Evolutionary conservation across 92 coral and sea anemone genomes (phyloP).

Genomic region (Siderastrea siderea): DNA sequence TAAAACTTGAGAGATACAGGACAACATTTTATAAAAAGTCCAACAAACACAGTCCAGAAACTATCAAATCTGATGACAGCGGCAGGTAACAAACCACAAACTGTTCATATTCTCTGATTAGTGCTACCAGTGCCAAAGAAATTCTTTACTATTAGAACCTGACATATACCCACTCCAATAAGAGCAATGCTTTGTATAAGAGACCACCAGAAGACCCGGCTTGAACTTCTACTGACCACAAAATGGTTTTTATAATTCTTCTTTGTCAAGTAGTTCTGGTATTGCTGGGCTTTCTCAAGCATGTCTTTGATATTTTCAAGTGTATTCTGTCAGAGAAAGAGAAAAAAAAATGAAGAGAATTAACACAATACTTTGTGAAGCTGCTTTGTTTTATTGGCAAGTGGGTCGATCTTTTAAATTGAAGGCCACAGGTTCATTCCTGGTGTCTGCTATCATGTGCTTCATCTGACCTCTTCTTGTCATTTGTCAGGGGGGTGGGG

Average conservation of each 20-base stretch:
- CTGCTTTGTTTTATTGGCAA: too few relatives aligned
- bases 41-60: neutral
- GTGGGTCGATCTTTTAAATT: too few relatives aligned
- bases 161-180: conserved; percentile 84
- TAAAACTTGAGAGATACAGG: neutral
- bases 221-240: conserved; percentile 69
- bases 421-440: too few relatives aligned
- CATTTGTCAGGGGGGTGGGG: too few relatives aligned
- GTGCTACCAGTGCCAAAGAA: conserved; percentile 80
- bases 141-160: conserved; percentile 79
- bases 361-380: too few relatives aligned
- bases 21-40: neutral
- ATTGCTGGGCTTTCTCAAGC: conserved; percentile 74
- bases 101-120: conserved; percentile 31
- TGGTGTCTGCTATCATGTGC: too few relatives aligned
- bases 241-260: conserved; percentile 70
- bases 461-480: too few relatives aligned
- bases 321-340: conserved; percentile 51
- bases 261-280: conserved; percentile 78
- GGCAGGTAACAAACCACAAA: neutral
- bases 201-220: conserved; percentile 93
- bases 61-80: neutral
- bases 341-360: neutral
- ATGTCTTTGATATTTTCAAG: conserved; percentile 68
- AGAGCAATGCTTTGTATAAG: conserved; percentile 84